Evolutionary conservation across 1,140 invertebrate genomes (phyloP).

Genomic region (Bombyx mori): DNA sequence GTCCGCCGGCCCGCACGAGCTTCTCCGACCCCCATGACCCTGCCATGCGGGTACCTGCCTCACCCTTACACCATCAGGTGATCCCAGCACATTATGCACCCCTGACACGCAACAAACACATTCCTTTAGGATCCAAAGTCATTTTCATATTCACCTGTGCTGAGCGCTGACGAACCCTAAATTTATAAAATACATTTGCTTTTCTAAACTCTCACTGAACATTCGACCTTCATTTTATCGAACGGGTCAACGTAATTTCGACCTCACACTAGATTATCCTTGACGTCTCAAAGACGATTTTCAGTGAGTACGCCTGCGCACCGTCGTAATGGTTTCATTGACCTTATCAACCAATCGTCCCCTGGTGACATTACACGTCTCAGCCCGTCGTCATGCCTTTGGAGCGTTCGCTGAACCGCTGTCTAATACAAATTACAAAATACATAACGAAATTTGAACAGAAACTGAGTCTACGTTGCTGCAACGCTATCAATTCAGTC

Average conservation of each 20-base stretch:
- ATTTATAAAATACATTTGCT: background rate
- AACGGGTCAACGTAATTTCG: conserved; percentile 37
- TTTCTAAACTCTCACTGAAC: background rate
- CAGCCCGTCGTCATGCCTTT: conserved; percentile 29
- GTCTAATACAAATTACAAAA: conserved; percentile 17
- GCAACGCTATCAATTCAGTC: conserved; percentile 41
- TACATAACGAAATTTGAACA: conserved; percentile 11
- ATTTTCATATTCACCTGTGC: conserved; percentile 54
- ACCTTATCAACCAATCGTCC: conserved; percentile 35
- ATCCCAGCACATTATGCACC: conserved; percentile 47
- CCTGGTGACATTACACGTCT: conserved; percentile 32
- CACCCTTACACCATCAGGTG: conserved; percentile 49
- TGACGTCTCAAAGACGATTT: conserved; percentile 43
- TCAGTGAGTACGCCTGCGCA: conserved; percentile 41
- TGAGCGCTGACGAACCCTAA: background rate
- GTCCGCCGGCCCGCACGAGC: conserved; percentile 1
- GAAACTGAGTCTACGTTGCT: conserved; percentile 26
- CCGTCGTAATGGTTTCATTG: conserved; percentile 51
- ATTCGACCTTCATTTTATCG: conserved; percentile 24
- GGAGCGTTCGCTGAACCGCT: conserved; percentile 29
- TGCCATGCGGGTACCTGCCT: conserved; percentile 44
- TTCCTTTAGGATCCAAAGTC: conserved; percentile 33
- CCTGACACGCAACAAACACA: conserved; percentile 29
- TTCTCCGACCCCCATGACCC: conserved; percentile 19
- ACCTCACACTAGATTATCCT: conserved; percentile 40